These are phyloP conservation scores for Trialeurodes vaporariorum DNA, from an alignment of 1,140 invertebrate species.

Conservation along the genomic window DNA sequence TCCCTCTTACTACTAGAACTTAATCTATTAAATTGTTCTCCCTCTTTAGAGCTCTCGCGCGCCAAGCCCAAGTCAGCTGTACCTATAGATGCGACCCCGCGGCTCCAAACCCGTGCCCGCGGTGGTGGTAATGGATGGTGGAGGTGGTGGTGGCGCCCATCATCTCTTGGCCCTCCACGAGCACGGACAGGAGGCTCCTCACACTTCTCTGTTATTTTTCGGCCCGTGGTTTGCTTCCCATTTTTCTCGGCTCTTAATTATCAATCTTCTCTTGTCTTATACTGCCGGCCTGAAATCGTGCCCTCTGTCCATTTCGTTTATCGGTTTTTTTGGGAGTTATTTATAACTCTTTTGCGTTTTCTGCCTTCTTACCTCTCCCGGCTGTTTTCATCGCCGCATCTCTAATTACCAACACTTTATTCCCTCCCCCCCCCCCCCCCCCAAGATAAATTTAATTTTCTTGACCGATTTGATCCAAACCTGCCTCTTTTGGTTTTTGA, in stretches of 20 bases:
- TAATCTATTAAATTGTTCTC: slow-evolving; percentile 1
- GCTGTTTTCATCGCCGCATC: no score
- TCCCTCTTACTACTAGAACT: background rate
- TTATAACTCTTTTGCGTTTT: background rate
- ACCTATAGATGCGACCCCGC: background rate
- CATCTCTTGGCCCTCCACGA: background rate
- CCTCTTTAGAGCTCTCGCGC: no score
- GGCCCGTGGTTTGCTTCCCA: background rate
- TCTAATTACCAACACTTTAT: background rate
- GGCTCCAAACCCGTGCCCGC: background rate
- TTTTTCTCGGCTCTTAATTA: background rate
- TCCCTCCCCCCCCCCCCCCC: no score
- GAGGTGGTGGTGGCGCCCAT: background rate
- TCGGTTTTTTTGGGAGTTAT: background rate
- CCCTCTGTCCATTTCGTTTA: background rate
- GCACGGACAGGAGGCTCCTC: no score
- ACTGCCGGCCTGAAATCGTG: background rate
- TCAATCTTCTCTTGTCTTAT: background rate
- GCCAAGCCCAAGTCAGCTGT: background rate
- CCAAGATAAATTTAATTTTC: no score
- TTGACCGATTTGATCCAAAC: no score
- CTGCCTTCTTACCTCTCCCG: no score
- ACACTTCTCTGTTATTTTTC: background rate
- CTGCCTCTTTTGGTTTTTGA: no score
- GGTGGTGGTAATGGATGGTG: background rate